These are phyloP conservation scores for Oryzias sinensis DNA, from an alignment of 2,797 vertebrate species.

Conservation along the genomic window DNA sequence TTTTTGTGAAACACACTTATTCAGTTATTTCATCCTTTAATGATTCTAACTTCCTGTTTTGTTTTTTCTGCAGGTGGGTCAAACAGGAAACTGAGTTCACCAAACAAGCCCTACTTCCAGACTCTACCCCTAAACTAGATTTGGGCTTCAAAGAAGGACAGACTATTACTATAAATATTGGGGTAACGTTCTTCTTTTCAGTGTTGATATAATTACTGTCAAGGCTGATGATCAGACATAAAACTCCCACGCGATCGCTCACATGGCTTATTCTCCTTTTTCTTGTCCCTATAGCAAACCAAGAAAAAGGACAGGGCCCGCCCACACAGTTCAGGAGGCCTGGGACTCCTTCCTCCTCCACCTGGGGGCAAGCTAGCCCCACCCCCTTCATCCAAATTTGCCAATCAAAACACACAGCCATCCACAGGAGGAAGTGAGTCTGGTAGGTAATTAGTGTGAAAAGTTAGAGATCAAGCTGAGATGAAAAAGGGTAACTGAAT, in stretches of 20 bases:
- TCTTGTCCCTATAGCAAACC: constrained; percentile 75
- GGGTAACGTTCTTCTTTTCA: constrained; percentile 74
- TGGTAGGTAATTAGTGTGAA: constrained; percentile 46
- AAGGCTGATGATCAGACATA: neutral
- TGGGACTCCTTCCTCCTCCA: constrained; percentile 89
- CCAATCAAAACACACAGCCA: constrained; percentile 70
- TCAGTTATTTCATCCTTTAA: neutral
- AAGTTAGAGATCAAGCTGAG: neutral
- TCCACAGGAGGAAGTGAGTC: constrained; percentile 57
- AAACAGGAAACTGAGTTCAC: constrained; percentile 92
- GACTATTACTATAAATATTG: constrained; percentile 97
- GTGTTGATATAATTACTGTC: neutral
- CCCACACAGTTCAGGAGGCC: constrained; percentile 79
- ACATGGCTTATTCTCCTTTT: neutral
- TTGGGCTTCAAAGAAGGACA: constrained; percentile 98
- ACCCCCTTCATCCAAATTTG: constrained; percentile 71
- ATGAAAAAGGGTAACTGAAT: too few species aligned
- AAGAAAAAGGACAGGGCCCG: constrained; percentile 87
- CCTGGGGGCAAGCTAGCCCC: constrained; percentile 86
- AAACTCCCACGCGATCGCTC: neutral
- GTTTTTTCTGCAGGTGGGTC: constrained; percentile 84
- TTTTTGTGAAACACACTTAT: neutral
- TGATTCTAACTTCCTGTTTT: neutral
- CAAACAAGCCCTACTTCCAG: constrained; percentile 87
- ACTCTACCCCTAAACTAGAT: constrained; percentile 90